These are phyloP conservation scores for Macaria liturata DNA, from an alignment of 2,888 invertebrate genomes.

Conservation along the genomic window DNA sequence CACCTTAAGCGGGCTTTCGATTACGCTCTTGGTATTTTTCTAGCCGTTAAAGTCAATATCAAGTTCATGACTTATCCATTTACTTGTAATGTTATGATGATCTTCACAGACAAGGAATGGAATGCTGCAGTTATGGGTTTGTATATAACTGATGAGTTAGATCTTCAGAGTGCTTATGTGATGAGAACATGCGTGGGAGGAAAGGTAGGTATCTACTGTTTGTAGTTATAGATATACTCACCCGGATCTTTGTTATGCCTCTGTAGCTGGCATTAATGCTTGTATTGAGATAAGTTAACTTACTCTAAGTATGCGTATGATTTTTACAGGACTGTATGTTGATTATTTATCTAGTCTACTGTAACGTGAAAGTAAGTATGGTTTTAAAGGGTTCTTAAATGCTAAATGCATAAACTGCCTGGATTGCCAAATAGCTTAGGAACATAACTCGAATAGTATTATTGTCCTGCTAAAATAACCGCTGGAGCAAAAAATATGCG, in stretches of 20 bases:
- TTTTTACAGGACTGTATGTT: no score
- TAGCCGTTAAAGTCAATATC: constrained; percentile 47
- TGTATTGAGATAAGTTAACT: no score
- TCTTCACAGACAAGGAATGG: constrained; percentile 45
- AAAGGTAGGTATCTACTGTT: constrained; percentile 2
- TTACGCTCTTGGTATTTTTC: constrained; percentile 39
- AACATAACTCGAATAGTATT: no score
- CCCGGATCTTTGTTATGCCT: constrained; percentile 41
- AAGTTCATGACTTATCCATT: constrained; percentile 40
- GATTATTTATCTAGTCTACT: no score
- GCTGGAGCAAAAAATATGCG: no score
- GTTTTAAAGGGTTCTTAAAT: no score
- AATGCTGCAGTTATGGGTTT: constrained; percentile 52
- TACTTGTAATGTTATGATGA: constrained; percentile 28
- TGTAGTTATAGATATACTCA: constrained; percentile 33
- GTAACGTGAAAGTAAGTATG: no score
- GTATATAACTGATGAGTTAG: constrained; percentile 14
- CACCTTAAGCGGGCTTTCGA: constrained; percentile 29
- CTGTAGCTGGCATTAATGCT: no score
- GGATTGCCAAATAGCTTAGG: no score
- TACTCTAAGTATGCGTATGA: no score
- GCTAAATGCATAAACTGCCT: no score
- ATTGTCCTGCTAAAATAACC: no score
- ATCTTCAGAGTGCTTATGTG: constrained; percentile 17
- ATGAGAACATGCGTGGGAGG: constrained; percentile 36